Evolutionary conservation across 2,797 vertebrate species (phyloP).

Genomic region (Liparis tanakae): DNA sequence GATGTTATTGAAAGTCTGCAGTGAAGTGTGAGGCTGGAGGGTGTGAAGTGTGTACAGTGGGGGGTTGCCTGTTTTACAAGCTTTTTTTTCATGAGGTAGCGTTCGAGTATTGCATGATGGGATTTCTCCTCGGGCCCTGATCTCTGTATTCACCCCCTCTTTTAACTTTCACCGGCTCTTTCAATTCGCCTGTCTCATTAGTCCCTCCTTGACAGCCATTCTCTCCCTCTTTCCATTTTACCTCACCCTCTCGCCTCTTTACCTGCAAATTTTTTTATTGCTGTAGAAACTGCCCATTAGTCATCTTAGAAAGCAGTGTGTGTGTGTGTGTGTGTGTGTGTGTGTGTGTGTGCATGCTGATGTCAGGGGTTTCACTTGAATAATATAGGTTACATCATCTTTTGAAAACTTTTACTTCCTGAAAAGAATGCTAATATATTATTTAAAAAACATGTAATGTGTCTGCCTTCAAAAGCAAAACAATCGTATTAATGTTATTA

Average conservation of each 20-base stretch:
- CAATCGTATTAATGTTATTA: not conserved
- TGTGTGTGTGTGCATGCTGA: conserved; percentile 1
- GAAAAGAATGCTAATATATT: conserved; percentile 12
- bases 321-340: not conserved
- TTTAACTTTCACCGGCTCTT: conserved; percentile 29
- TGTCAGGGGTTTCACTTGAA: conserved; percentile 34
- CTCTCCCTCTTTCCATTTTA: conserved; percentile 53
- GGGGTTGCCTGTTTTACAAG: conserved; percentile 24
- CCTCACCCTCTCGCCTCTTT: conserved; percentile 28
- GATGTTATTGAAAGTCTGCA: conserved; percentile 1
- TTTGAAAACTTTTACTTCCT: conserved; percentile 10
- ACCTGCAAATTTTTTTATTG: conserved; percentile 51
- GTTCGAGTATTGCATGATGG: conserved; percentile 30
- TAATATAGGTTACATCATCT: conserved; percentile 16
- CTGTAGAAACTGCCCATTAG: conserved; percentile 59
- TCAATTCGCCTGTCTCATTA: conserved; percentile 34
- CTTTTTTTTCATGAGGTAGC: not conserved
- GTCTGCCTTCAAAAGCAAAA: not conserved
- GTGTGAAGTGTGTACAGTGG: conserved; percentile 4
- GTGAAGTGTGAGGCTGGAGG: conserved; percentile 4
- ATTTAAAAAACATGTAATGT: conserved; percentile 1
- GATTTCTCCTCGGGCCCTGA: conserved; percentile 24
- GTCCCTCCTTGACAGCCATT: conserved; percentile 27
- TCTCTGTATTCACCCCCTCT: conserved; percentile 35
- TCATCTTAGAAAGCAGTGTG: conserved; percentile 36